Evolutionary conservation across 2,888 invertebrate genomes (phyloP), one percentile per base, ranked within the genome.

Genomic region (Coenonympha glycerion): DNA sequence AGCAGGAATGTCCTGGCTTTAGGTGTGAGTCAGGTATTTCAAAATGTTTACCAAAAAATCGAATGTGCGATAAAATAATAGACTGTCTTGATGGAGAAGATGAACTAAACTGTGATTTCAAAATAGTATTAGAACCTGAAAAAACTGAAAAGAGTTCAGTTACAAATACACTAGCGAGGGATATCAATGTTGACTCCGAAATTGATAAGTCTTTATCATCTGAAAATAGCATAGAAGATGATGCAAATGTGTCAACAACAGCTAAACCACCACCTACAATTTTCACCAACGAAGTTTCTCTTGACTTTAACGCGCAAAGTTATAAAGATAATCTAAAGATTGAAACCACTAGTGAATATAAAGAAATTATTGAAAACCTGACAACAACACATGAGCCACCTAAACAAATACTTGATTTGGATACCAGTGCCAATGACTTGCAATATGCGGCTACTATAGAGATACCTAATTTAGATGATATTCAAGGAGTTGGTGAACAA

Each of bases 11-110:
- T 75, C 93, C 94, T 0, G 95, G 95, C 0, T 92, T 91, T 64
- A 85, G 86, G 52, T 95, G 95, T 66, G 80, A 89, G 54, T 89
- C 89, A 64, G 91, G 91, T 33, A 87, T 91, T 26, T 83, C 87
- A 6, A 91, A 89, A 68, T 96, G 95, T 69, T 79, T 95, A 15
- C 87, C 92, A 0, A 83, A 80, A 22, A 88, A 87, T 56, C 79
- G 89, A 57, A 89, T 89, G 45, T 96, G 95, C 74, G 92, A 96
- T 68, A 90, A 89, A 64, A 81, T 89, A 31, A 90, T 94, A 0
- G 92, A 95, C 67, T 96, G 95, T 64, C 77, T 95, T 19, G 87
- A 91, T 31, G 94, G 91, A 15, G 95, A 95, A 76, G 96, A 96
- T 76, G 96, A 96, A 85, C 72, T 89, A 0, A 88, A 91, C 44